Evolutionary conservation across 2,888 invertebrate species (phyloP).

Genomic region (Drosophila infuscata): DNA sequence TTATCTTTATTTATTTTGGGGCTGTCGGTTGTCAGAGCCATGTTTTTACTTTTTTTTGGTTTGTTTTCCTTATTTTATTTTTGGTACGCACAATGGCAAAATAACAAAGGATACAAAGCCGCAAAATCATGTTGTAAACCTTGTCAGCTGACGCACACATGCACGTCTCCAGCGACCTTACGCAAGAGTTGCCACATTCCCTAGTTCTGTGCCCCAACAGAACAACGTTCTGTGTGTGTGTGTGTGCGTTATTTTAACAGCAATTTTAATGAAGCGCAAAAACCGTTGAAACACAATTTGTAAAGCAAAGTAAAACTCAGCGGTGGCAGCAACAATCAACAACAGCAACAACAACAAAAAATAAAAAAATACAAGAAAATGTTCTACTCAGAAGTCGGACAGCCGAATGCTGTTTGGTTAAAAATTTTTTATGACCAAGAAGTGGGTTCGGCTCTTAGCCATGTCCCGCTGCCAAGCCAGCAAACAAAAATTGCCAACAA

Average conservation of each 20-base stretch:
- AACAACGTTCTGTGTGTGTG: not conserved
- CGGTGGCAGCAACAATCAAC: slow-evolving; percentile 10
- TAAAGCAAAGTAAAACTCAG: slow-evolving; percentile 57
- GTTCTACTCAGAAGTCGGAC: slow-evolving; percentile 39
- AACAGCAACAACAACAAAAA: not conserved
- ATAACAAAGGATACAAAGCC: slow-evolving; percentile 63
- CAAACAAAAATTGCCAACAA: slow-evolving; percentile 62
- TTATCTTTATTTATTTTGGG: slow-evolving; percentile 8
- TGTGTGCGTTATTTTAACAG: slow-evolving; percentile 79
- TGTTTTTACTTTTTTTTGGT: slow-evolving; percentile 40
- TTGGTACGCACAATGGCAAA: slow-evolving; percentile 50
- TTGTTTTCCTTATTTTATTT: slow-evolving; percentile 15
- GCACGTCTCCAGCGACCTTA: slow-evolving; percentile 62
- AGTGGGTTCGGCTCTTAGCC: slow-evolving; percentile 38
- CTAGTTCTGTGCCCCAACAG: not conserved
- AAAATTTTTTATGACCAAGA: slow-evolving; percentile 1
- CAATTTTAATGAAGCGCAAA: slow-evolving; percentile 79
- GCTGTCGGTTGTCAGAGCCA: slow-evolving; percentile 37
- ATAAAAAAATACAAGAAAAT: slow-evolving; percentile 27
- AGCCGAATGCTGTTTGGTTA: slow-evolving; percentile 1
- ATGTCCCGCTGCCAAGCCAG: slow-evolving; percentile 45
- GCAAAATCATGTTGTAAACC: slow-evolving; percentile 74
- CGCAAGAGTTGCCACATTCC: slow-evolving; percentile 45
- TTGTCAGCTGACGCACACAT: slow-evolving; percentile 61
- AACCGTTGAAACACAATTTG: slow-evolving; percentile 79